Evolutionary conservation across 2,888 invertebrate genomes (phyloP), one percentile per base, ranked within the genome.

Genomic region (Rhimphoctona megacephalus): DNA sequence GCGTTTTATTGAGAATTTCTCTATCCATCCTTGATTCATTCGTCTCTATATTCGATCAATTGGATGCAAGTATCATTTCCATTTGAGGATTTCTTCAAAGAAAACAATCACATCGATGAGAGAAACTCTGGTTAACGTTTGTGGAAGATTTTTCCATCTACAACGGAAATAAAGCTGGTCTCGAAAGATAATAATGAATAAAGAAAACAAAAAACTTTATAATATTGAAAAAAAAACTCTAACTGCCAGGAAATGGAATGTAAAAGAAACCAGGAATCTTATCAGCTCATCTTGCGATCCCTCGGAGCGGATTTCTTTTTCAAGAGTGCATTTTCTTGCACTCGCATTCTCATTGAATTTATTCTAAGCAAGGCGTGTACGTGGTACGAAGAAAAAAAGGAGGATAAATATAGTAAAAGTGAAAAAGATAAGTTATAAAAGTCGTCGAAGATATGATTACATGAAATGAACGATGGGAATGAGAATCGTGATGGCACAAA

Each of bases 111-210:
- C 17, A 11, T 25, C 14, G n/a, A 33, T 33, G 11, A 30, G 5
- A 6, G 9, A 72, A 14, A 52, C 30, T 52, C 5, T 17, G 9
- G 17, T 30, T 9, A 52, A 49, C 30, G 30, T 43, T 76, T 30
- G 64, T 46, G 49, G 61, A 69, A 80, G 67, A 66, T 81, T 76
- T 76, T 81, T 52, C 76, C 19, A 19, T 30, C 57, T 30, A 17
- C 11, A 30, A 17, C 30, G 61, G 17, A 17, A 61, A 61, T 7
- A 30, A 17, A 14, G 25, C 25, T 0, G 1, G 8, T 61, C 52
- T 57, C n/a, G 30, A 57, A 5, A 30, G 64, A 76, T 64, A 49
- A 76, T 76, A 76, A 67, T 67, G 36, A 3, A 30, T 11, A n/a
- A 30, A 43, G 39, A n/a, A 43, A 22, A 22, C 8, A 30, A 9